These are phyloP conservation scores for Macquaria australasica DNA, from an alignment of 2,113 vertebrate genomes.

Conservation along the genomic window DNA sequence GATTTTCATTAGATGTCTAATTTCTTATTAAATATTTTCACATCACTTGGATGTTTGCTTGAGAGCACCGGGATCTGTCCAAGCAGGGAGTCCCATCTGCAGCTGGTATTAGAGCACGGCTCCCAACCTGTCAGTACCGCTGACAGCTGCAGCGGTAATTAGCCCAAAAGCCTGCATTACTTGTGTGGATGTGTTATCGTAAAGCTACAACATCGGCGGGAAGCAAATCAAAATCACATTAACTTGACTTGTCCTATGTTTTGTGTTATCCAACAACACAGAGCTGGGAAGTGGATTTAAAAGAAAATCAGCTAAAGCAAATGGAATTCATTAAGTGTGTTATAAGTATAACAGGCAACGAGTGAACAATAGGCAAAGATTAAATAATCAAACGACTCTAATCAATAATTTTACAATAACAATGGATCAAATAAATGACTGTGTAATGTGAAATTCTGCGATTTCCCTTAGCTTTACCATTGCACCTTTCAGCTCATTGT, in stretches of 20 bases:
- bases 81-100: slow-evolving; percentile 65
- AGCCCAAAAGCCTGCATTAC: slow-evolving; percentile 53
- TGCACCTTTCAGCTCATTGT: background rate
- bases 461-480: background rate
- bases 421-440: background rate
- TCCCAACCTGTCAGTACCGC: slow-evolving; percentile 46
- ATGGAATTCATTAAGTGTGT: background rate
- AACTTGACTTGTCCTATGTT: slow-evolving; percentile 13
- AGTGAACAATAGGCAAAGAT: background rate
- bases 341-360: no score
- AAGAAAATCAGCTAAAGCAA: background rate
- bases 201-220: slow-evolving; percentile 8
- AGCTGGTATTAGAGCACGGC: slow-evolving; percentile 39
- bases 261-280: slow-evolving; percentile 23
- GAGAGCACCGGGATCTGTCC: slow-evolving; percentile 39
- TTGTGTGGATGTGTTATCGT: slow-evolving; percentile 48
- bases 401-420: background rate
- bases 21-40: slow-evolving; percentile 51
- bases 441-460: background rate
- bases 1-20: slow-evolving; percentile 37
- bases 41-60: slow-evolving; percentile 47
- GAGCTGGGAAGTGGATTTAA: slow-evolving; percentile 8
- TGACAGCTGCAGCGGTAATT: slow-evolving; percentile 66
- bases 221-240: background rate
- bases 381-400: background rate